Conservation (phyloP, 2,113 vertebrate species). For the Phylloscopus trochilus region DNA sequence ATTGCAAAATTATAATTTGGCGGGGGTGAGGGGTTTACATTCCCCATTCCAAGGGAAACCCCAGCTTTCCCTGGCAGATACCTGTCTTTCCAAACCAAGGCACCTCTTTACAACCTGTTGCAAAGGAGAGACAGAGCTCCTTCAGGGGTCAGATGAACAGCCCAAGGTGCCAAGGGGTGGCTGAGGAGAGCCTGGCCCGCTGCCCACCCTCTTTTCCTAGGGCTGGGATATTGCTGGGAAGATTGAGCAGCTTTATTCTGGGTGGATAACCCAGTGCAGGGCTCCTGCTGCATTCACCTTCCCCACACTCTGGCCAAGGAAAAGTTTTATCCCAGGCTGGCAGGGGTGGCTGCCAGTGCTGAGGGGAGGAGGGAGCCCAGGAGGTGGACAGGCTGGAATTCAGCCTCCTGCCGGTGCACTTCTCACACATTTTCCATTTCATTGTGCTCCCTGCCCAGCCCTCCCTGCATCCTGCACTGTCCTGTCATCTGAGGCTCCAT, state of each 20-base stretch:
- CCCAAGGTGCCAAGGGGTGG: neutral
- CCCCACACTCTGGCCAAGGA: neutral
- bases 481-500: neutral
- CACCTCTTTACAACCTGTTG: neutral
- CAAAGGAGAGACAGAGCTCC: neutral
- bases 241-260: neutral
- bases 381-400: too few relatives aligned
- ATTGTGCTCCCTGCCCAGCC: neutral
- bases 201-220: neutral
- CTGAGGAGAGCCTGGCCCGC: neutral
- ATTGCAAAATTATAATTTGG: too few relatives aligned
- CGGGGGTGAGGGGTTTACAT: too few relatives aligned
- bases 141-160: neutral
- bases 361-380: neutral
- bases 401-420: neutral
- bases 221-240: neutral
- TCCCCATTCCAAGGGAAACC: too few relatives aligned
- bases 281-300: neutral
- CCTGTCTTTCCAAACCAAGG: too few relatives aligned
- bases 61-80: too few relatives aligned
- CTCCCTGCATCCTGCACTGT: neutral
- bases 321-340: rapidly evolving
- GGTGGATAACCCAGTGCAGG: neutral
- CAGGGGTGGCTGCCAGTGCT: neutral
- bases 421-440: neutral